Percentiles rank a stretch among this genome's conserved stretches.
Conservation (phyloP, 2,888 invertebrate genomes). For the Abrostola tripartita region DNA sequence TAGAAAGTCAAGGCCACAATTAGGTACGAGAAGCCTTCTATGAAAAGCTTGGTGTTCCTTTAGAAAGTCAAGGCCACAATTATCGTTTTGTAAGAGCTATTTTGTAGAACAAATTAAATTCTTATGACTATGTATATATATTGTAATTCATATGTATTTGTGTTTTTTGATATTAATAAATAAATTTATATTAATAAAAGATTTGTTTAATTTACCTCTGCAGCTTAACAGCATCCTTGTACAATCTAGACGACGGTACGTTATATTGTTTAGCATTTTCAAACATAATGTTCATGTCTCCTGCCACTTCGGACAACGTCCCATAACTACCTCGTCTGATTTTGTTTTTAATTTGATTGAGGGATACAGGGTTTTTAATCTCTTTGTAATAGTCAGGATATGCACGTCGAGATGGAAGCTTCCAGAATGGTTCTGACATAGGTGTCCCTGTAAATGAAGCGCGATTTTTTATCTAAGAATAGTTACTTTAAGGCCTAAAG, state of each 20-base stretch:
- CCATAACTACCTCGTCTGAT: constrained; percentile 94
- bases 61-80: too few species aligned
- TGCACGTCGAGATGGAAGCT: constrained; percentile 95
- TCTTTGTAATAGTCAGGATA: constrained; percentile 99
- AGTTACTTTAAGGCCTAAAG: background rate
- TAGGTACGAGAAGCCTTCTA: too few species aligned
- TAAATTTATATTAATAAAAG: background rate
- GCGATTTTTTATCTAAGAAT: constrained; percentile 17
- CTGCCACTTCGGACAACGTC: constrained; percentile 95
- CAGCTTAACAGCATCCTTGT: constrained; percentile 95
- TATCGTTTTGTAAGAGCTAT: too few species aligned
- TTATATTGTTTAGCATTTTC: constrained; percentile 98
- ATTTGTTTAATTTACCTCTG: constrained; percentile 86
- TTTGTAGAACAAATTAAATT: too few species aligned
- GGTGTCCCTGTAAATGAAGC: constrained; percentile 89
- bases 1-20: too few species aligned
- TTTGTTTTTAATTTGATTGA: constrained; percentile 96
- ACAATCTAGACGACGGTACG: constrained; percentile 92
- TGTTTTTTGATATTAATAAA: background rate
- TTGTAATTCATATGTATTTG: background rate
- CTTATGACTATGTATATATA: too few species aligned
- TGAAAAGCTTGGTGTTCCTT: too few species aligned
- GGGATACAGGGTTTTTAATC: constrained; percentile 98
- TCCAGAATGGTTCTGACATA: constrained; percentile 97
- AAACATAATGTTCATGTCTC: constrained; percentile 98